Base-by-base conservation (phyloP, 2,113 vertebrate genomes). In the Archocentrus centrarchus region DNA sequence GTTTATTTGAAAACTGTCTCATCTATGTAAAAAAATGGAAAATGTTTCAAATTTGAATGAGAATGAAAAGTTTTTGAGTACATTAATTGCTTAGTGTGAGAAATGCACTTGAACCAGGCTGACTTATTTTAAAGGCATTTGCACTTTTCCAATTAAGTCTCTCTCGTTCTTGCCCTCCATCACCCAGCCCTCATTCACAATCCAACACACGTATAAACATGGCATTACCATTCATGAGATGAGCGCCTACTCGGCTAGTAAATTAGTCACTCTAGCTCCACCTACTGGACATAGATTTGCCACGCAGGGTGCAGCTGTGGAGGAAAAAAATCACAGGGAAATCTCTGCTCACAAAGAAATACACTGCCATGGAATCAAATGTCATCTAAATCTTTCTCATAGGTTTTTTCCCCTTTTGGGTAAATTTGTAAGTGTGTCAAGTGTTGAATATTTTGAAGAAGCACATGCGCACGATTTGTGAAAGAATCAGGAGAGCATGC, bases 81-180 rank as follows among this genome's bases (percentile, higher is more conserved):
- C 44, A 30, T 50, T 6, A 50, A 70, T 50, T 30, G 24, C 17
- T 50, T 70, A 5, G 44, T 4, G 18, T 1, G 10, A 1, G 24
- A 2, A 20, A 7, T 13, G 66, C 18, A 0, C 44, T 13, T 8
- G 17, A 70, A 50, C 44, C 30, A 50, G 11, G 66, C 10, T 70
- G 6, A 50, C 47, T 50, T 50, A 41, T 68, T 68, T 68, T 47
- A 68, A 18, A 47, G 44, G 14, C 13, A 47, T 47, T 15, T 53
- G 66, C 66, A 53, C 66, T 30, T 70, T 70, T 70, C 41, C 41
- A 70, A 20, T 70, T 50, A 50, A 70, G 3, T 70, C 24, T 70
- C 66, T 70, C 11, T 70, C 30, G 66, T 50, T 70, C 66, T 70
- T 70, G 24, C 9, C 50, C 66, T 70, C 24, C 66, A 50, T 50